Base-by-base conservation (phyloP, 2,113 vertebrate genomes). In the Fulmarus glacialis region DNA sequence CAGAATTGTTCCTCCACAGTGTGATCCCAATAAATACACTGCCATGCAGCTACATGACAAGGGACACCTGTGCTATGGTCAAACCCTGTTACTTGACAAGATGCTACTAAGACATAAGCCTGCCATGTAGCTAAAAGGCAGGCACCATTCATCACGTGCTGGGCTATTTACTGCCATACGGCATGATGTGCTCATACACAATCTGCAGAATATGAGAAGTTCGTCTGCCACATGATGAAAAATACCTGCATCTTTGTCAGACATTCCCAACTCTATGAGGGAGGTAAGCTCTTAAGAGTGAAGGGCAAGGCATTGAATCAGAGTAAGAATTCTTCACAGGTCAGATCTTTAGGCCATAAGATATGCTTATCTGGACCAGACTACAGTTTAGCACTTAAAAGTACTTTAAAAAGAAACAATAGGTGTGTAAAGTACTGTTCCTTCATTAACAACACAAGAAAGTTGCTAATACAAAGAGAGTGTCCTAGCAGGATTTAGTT, bases 171-270 rank as follows among this genome's bases (percentile, higher is more conserved):
- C 62, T 89, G 66, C 48, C 80, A 60, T 47, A 74, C 60, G 89
- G 75, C 40, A 89, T 1, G 17, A 68, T 11, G 43, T 26, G n/a
- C 58, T 68, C 55, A 36, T 18, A 68, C 53, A 50, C 48, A 50
- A 64, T 14, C 86, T 68, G 48, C 67, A 89, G 34, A 81, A 48
- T 24, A 95, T 23, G 72, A 64, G 3, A 73, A 87, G 68, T 91
- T 92, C 81, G 78, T 70, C 50, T 81, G 83, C 45, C 77, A 60
- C 59, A 47, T 15, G 43, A 87, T 84, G 83, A 75, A 94, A 64
- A 80, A 29, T 52, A 86, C 21, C 23, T 4, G 2, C 23, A 47
- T 47, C 62, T 47, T 68, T 43, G 26, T 47, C 62, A 95, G 53
- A 50, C 40, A 42, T 62, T 82, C 52, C 27, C 29, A 80, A 24